Conservation (phyloP, 30 jellyfish, hydroid and myxozoan species). For the Hydractinia echinata region DNA sequence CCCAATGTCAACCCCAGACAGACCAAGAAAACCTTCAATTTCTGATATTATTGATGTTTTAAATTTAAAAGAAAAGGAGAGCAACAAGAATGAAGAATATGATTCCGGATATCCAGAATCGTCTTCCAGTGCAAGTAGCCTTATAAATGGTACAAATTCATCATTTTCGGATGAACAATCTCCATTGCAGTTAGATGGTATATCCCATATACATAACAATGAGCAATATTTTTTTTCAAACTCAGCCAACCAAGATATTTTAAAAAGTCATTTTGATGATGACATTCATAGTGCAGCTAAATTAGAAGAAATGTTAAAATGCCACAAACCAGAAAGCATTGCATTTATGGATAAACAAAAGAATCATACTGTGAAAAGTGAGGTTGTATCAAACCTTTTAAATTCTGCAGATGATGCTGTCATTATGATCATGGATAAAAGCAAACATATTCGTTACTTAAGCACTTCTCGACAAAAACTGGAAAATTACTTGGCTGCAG, state of each 20-base stretch:
- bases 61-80: not conserved
- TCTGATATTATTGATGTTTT: slow-evolving; percentile 26
- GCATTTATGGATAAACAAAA: not conserved
- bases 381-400: not conserved
- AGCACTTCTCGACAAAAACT: slow-evolving; percentile 3
- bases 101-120: not conserved
- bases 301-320: not conserved
- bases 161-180: not conserved
- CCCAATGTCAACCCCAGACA: slow-evolving; percentile 11
- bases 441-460: not conserved
- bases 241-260: too few relatives aligned
- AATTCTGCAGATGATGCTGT: slow-evolving; percentile 15
- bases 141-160: not conserved
- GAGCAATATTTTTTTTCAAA: too few relatives aligned
- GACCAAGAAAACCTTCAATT: slow-evolving; percentile 13
- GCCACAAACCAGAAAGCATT: not conserved
- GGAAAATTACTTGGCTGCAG: not conserved
- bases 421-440: not conserved
- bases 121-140: not conserved
- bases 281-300: not conserved
- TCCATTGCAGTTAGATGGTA: too few relatives aligned
- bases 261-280: not conserved
- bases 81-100: not conserved
- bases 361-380: not conserved
- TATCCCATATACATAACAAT: too few relatives aligned